Evolutionary conservation across 2,113 vertebrate species (phyloP), one percentile per base, ranked within the genome.

Genomic region (Istiophorus platypterus): DNA sequence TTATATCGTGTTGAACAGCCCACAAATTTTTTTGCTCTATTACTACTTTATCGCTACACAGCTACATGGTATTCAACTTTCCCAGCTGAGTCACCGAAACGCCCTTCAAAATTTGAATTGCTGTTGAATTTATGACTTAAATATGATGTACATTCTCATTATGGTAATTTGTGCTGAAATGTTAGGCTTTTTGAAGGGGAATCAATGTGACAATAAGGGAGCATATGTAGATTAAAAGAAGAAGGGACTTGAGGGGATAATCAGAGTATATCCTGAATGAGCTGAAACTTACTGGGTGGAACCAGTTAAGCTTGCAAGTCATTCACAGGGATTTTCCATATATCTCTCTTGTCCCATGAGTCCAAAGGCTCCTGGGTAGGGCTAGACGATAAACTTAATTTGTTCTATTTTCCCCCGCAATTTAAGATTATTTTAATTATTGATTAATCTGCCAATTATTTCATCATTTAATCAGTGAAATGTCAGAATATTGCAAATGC

Each of bases 161-260:
- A 4, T 6, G 6, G 31, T 34, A 34, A 34, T 72, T 20, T 56
- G 24, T 11, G 7, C n/a, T 39, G 18, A 75, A 20, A 34, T 17
- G 1, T 22, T 59, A 57, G 13, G 26, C 34, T n/a, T 49, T 71
- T 37, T 47, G 17, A 13, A 7, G 41, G 18, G 24, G 8, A 27
- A 8, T 65, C 27, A 10, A 22, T 5, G 3, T 5, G 41, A 41
- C 29, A 29, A 18, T 27, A 29, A 52, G 22, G 3, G 15, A 45
- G 9, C n/a, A 17, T 29, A 17, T 54, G 52, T 31, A 27, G 72
- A 73, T 56, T 34, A 66, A 64, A 72, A 52, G 39, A 42, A 70
- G 72, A 47, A 31, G 37, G 11, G 37, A 65, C 76, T 68, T 70
- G 51, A 66, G 49, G 70, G n/a, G 80, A 78, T 81, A 76, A 78